A percentile compares a stretch with the other conserved stretches of the same genome.
These are phyloP conservation scores for Arvicanthis niloticus DNA, from an alignment of 2,113 vertebrate genomes.

Conservation along the genomic window DNA sequence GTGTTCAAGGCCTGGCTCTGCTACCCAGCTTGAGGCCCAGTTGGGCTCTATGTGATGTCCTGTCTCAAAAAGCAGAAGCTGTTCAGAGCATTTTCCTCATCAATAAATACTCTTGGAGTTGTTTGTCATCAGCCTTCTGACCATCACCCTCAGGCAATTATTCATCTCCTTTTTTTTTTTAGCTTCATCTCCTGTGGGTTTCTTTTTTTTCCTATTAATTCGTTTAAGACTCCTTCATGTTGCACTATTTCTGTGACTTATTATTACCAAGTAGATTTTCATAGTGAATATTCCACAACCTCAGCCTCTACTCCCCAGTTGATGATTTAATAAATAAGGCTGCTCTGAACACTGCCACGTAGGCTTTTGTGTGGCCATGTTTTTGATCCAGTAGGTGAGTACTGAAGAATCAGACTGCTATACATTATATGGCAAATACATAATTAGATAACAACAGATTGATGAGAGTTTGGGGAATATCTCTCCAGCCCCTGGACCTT, in stretches of 20 bases:
- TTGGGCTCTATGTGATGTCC: not conserved
- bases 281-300: not conserved
- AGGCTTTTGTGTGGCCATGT: not conserved
- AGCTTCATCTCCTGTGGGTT: not conserved
- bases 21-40: not conserved
- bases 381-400: not conserved
- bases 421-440: not conserved
- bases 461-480: not conserved
- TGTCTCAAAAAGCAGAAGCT: not conserved
- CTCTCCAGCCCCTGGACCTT: not conserved
- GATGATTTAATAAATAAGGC: not conserved
- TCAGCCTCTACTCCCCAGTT: not conserved
- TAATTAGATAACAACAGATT: not conserved
- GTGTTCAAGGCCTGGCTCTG: not conserved
- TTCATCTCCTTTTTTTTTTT: not conserved
- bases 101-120: not conserved
- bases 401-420: not conserved
- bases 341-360: not conserved
- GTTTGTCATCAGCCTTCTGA: not conserved
- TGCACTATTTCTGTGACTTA: not conserved
- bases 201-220: not conserved
- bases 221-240: not conserved
- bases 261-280: not conserved
- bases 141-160: not conserved
- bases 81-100: not conserved